Evolutionary conservation across 1,140 invertebrate species (phyloP).

Genomic region (Delia radicum): DNA sequence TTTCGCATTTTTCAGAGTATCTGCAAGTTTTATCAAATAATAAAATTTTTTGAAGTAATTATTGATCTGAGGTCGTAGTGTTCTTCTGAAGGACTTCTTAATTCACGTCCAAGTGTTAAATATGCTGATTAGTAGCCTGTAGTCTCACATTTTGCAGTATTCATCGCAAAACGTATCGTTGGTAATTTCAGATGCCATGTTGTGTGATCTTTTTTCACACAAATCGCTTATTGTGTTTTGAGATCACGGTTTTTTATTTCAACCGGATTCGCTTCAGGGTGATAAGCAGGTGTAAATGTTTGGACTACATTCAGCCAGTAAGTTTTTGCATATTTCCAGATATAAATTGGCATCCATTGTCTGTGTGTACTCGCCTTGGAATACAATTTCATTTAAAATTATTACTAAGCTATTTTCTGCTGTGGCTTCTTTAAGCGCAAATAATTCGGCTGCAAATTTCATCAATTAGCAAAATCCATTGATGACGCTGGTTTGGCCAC

Average conservation of each 20-base stretch:
- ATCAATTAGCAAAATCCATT: background rate
- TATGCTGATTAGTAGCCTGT: slow-evolving; percentile 42
- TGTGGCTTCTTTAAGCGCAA: slow-evolving; percentile 23
- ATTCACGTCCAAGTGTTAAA: slow-evolving; percentile 48
- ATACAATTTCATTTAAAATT: slow-evolving; percentile 10
- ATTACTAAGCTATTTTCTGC: slow-evolving; percentile 15
- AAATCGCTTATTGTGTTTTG: slow-evolving; percentile 49
- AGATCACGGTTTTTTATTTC: slow-evolving; percentile 32
- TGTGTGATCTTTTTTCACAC: slow-evolving; percentile 43
- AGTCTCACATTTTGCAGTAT: slow-evolving; percentile 14
- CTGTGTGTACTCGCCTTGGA: slow-evolving; percentile 14
- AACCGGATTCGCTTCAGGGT: background rate
- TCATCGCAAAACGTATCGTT: slow-evolving; percentile 7
- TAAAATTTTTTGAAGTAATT: background rate
- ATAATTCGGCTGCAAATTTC: background rate
- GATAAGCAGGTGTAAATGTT: background rate
- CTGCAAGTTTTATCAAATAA: background rate
- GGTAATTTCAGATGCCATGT: slow-evolving; percentile 47
- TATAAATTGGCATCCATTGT: slow-evolving; percentile 29
- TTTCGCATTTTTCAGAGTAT: background rate
- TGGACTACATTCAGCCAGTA: background rate
- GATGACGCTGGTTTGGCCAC: slow-evolving; percentile 29
- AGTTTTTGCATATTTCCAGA: slow-evolving; percentile 45
- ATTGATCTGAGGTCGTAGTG: background rate
- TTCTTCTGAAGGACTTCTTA: background rate